Conservation (phyloP, 2,888 invertebrate genomes). For the Zootermopsis nevadensis region DNA sequence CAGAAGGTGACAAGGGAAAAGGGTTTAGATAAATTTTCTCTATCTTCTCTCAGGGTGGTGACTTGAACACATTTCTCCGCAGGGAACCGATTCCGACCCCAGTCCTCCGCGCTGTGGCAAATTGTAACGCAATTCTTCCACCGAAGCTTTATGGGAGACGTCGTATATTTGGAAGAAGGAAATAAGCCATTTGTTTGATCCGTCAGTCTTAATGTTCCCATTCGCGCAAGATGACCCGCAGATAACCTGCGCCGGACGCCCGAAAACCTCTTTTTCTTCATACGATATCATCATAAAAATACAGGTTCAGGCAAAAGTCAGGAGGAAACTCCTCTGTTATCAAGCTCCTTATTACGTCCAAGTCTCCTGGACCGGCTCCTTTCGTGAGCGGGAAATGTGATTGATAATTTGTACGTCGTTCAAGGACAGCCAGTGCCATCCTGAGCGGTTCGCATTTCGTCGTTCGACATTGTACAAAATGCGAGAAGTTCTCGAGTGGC, state of each 20-base stretch:
- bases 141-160: not conserved
- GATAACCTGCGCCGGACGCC: not conserved
- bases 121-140: slow-evolving; percentile 29
- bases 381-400: too few species aligned
- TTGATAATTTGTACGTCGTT: too few species aligned
- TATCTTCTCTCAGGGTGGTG: not conserved
- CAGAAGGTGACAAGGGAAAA: not conserved
- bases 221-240: not conserved
- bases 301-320: not conserved
- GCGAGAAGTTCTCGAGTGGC: too few species aligned
- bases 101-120: not conserved
- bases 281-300: slow-evolving; percentile 16
- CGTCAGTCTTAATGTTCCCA: slow-evolving; percentile 15
- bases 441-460: too few species aligned
- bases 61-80: slow-evolving; percentile 13
- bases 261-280: not conserved
- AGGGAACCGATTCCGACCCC: not conserved
- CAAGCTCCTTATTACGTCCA: too few species aligned
- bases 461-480: too few species aligned
- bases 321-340: not conserved
- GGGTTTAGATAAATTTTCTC: not conserved
- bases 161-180: slow-evolving; percentile 31
- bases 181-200: slow-evolving; percentile 35
- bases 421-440: too few species aligned
- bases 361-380: too few species aligned